A percentile compares a stretch with the other conserved stretches of the same genome.
Evolutionary conservation across 2,888 invertebrate genomes (phyloP).

Genomic region (Eupithecia exiguata): DNA sequence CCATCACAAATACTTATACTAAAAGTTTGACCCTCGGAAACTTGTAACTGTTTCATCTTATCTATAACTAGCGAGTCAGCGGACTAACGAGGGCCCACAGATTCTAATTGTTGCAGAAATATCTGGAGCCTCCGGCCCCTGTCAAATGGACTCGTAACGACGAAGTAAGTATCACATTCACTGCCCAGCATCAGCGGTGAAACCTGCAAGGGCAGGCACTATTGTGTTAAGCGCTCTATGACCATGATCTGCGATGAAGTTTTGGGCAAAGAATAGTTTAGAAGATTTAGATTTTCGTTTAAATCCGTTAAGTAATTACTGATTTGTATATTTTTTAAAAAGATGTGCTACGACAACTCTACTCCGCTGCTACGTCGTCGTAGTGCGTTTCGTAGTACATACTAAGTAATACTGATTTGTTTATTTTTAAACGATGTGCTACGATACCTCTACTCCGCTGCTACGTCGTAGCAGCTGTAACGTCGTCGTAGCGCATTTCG

Average conservation of each 20-base stretch:
- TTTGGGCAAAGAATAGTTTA: neutral
- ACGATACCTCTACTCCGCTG: too few species aligned
- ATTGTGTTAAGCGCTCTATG: neutral
- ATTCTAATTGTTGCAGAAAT: slow-evolving; percentile 86
- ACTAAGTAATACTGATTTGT: too few species aligned
- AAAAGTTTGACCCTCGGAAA: neutral
- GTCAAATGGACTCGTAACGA: slow-evolving; percentile 94
- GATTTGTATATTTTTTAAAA: neutral
- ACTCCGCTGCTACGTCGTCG: neutral
- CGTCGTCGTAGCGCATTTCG: neutral
- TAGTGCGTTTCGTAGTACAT: too few species aligned
- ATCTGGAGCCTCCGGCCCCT: slow-evolving; percentile 93
- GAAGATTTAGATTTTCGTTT: neutral
- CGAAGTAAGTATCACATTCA: slow-evolving; percentile 31
- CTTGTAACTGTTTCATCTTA: neutral
- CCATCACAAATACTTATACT: neutral
- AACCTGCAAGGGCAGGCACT: neutral
- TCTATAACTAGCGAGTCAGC: slow-evolving; percentile 22
- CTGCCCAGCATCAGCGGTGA: neutral
- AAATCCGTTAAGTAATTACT: neutral
- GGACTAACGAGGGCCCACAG: slow-evolving; percentile 28
- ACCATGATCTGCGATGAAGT: neutral
- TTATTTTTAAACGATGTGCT: too few species aligned
- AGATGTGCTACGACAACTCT: neutral
- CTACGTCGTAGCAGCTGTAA: neutral